Evolutionary conservation across 2,888 invertebrate species (phyloP), one percentile per base, ranked within the genome.

Genomic region (Oscheius onirici): DNA sequence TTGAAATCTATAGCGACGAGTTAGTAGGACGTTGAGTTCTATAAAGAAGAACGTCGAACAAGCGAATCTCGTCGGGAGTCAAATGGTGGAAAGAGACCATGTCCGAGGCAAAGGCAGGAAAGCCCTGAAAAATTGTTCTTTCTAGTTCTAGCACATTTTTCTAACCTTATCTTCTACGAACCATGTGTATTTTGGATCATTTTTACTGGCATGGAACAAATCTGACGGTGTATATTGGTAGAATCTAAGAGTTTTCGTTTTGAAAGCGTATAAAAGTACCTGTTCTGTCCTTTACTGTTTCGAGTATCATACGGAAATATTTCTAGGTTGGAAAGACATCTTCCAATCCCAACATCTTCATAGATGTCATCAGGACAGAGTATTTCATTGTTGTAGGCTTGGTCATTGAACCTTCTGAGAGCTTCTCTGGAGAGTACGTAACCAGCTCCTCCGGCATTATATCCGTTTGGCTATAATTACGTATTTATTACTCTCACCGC

Each of bases 391-490:
- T 44, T 11, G 54, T 72, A 74, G n/a, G 73, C 61, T 1, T 34
- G 11, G 43, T 78, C 71, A 52, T 55, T 60, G 66, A 78, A 79
- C 10, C 68, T 11, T 51, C 57, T 28, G 52, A 79, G 52, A 6
- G 79, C 77, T 44, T 61, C 72, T 22, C 69, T 46, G 13, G 76
- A 76, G 3, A 79, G 58, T 2, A 78, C 76, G 65, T 79, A 79
- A 13, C 76, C 76, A 5, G 75, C 75, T 8, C 77, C 77, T 3
- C 79, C 79, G 15, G 68, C 65, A 72, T 78, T 78, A 61, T 77
- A 78, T 10, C 78, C 78, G 54, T 78, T n/a, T 43, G 40, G 11
- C 73, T 73, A 65, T 15, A 54, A 69, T 67, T 11, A 52, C 26
- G 20, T 34, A 8, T 54, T 52, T n/a, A 17, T 40, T 11, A 17